phyloP scores from a whole-genome alignment of 2,113 vertebrate genomes.

The Lycaon pictus region DNA sequence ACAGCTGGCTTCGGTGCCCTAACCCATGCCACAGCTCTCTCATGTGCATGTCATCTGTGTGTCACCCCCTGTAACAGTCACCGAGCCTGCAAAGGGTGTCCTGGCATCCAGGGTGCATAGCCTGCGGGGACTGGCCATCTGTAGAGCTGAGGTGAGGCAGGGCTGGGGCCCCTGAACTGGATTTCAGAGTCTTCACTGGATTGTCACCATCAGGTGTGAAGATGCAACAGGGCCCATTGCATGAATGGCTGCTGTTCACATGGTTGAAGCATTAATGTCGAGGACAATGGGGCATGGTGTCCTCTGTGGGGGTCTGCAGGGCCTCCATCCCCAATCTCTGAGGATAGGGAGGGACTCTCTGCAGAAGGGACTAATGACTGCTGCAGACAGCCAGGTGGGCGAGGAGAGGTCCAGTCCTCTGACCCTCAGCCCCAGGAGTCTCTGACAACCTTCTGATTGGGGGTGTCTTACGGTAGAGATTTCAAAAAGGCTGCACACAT shows the following conservation, averaged over 20 bases:
- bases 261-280: rapidly evolving
- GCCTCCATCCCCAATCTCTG: not conserved
- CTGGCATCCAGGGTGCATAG: not conserved
- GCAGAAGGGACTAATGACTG: no score
- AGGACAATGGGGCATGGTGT: rapidly evolving
- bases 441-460: rapidly evolving
- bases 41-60: not conserved
- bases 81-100: no score
- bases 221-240: no score
- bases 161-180: not conserved
- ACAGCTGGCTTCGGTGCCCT: not conserved
- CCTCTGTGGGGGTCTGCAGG: no score
- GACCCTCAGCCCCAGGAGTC: not conserved
- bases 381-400: no score
- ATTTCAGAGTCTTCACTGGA: not conserved
- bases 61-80: no score
- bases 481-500: not conserved
- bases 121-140: not conserved
- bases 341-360: not conserved
- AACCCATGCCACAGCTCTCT: not conserved
- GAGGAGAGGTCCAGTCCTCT: not conserved
- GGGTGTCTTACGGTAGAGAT: not conserved
- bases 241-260: rapidly evolving
- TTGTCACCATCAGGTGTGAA: rapidly evolving
- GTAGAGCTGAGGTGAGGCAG: not conserved